A percentile compares a stretch with the other conserved stretches of the same genome.
phyloP scores from a whole-genome alignment of 2,113 vertebrate species.

The Pterophyllum scalare region DNA sequence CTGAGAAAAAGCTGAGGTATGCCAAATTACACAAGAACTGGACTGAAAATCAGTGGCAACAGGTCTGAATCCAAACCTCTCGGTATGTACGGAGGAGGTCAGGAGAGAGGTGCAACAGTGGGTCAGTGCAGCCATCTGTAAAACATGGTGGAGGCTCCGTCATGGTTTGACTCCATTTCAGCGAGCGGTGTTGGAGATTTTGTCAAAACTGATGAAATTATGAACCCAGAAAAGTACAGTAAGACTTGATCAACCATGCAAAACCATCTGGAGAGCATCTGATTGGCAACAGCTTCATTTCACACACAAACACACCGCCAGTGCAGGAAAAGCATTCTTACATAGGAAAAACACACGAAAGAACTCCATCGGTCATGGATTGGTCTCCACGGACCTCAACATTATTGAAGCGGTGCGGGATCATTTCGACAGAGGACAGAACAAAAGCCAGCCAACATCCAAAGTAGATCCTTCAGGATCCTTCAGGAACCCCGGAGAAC shows the following conservation, averaged over 20 bases:
- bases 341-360: background rate
- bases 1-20: no score
- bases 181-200: no score
- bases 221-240: no score
- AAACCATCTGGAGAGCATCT: background rate
- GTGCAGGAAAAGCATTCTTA: background rate
- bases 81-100: no score
- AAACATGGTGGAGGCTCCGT: no score
- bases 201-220: no score
- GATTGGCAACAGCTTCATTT: background rate
- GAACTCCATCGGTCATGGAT: background rate
- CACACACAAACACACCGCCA: background rate
- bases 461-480: background rate
- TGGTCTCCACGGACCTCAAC: fast-evolving
- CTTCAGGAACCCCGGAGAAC: fast-evolving
- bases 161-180: no score
- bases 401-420: fast-evolving
- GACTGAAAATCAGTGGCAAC: no score
- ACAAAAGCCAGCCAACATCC: background rate
- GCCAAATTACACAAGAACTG: no score
- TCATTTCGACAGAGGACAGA: background rate
- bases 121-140: background rate
- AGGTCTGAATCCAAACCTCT: no score
- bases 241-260: no score
- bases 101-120: background rate